Percentiles rank a stretch among this genome's conserved stretches.
These are phyloP conservation scores for Engystomops pustulosus DNA, from an alignment of 2,113 vertebrate species.

Conservation along the genomic window DNA sequence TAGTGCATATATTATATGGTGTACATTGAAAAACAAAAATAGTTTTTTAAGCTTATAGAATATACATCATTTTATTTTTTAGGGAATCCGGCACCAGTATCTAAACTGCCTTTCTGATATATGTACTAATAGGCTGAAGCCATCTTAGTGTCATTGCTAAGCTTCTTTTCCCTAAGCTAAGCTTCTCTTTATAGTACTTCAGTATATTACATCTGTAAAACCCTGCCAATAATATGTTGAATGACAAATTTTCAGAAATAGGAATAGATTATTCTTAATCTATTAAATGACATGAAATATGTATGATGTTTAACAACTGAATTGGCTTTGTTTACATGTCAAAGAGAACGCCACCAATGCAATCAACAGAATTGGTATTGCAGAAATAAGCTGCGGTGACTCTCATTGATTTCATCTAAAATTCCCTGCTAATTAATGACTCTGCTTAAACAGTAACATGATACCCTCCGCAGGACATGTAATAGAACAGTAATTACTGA, in stretches of 20 bases:
- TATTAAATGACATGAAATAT: conserved; percentile 10
- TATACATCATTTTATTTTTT: background rate
- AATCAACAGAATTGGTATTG: conserved; percentile 29
- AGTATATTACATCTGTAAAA: background rate
- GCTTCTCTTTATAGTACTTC: too few relatives aligned
- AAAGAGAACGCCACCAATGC: conserved; percentile 1
- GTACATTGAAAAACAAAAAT: background rate
- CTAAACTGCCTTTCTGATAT: background rate
- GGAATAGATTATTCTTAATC: conserved; percentile 17
- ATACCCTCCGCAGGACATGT: conserved; percentile 31
- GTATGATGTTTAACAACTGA: conserved; percentile 1
- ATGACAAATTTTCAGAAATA: too few relatives aligned
- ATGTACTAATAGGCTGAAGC: background rate
- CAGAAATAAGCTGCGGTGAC: conserved; percentile 12
- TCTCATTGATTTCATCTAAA: conserved; percentile 37
- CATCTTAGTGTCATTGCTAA: too few relatives aligned
- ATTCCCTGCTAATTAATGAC: conserved; percentile 36
- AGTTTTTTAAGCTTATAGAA: background rate
- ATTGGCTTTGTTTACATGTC: conserved; percentile 22
- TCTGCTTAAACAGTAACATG: conserved; percentile 4
- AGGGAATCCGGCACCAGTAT: background rate
- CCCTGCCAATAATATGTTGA: background rate
- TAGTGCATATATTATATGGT: background rate
- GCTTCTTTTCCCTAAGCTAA: too few relatives aligned
- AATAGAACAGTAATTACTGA: conserved; percentile 31